Percentiles rank a stretch among this genome's conserved stretches.
phyloP scores from a whole-genome alignment of 1,140 invertebrate species.

The Lucilia cuprina region DNA sequence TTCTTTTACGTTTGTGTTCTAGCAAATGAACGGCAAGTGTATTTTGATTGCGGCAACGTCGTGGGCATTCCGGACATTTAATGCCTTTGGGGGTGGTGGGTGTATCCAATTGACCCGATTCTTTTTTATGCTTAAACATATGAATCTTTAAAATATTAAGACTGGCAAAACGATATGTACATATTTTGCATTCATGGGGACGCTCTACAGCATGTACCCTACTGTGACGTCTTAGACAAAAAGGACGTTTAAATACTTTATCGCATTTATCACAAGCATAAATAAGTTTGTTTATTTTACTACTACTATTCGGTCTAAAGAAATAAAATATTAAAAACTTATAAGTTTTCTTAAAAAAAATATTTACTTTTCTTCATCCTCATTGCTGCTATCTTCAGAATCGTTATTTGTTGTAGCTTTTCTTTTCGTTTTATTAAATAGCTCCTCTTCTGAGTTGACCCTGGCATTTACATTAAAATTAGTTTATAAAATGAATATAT shows the following conservation, averaged over 20 bases:
- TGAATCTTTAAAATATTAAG: constrained; percentile 50
- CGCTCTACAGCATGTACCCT: constrained; percentile 67
- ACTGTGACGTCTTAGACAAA: constrained; percentile 62
- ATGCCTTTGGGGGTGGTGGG: constrained; percentile 29
- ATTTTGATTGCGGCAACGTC: constrained; percentile 46
- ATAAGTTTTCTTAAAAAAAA: too few species aligned
- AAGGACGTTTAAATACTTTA: constrained; percentile 44
- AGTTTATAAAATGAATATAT: too few species aligned
- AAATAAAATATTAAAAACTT: too few species aligned
- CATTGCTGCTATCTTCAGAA: too few species aligned
- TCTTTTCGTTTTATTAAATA: too few species aligned
- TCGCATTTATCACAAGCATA: constrained; percentile 41
- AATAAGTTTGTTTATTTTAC: too few species aligned
- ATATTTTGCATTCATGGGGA: constrained; percentile 66
- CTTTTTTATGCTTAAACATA: not conserved
- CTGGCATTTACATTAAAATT: too few species aligned
- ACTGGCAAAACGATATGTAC: constrained; percentile 67
- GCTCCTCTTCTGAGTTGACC: too few species aligned
- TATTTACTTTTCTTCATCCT: too few species aligned
- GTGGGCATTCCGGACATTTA: constrained; percentile 45
- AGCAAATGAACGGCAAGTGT: constrained; percentile 45
- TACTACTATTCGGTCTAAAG: too few species aligned
- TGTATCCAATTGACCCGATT: not conserved
- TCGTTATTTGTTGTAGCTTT: too few species aligned
- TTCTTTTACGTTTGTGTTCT: constrained; percentile 40